Evolutionary conservation across 23 tunicate species (phyloP), one percentile per base, ranked within the genome.

Genomic region (Corella eumyota): DNA sequence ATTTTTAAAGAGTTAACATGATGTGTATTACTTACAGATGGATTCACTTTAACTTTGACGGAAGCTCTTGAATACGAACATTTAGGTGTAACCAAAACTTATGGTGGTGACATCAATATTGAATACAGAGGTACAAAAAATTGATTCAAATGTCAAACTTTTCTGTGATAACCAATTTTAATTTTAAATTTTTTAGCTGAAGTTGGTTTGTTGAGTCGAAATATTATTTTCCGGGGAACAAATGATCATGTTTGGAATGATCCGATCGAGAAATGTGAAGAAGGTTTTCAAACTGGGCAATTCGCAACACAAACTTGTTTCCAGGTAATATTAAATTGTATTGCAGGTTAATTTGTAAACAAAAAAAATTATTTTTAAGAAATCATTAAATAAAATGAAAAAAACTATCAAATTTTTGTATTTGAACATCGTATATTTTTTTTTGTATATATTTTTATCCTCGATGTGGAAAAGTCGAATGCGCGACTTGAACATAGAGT

Each of bases 231-330:
- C 81, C 98, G 93, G 11, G 98, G 98, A 7, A 60, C 83, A 1
- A 64, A 83, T 34, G 71, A 92, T 36, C 61, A 34, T 0, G 54
- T 36, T 15, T 92, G 98, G 98, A 34, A 70, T 30, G 93, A 70
- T 38, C 34, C 37, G 13, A 75, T 83, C 3, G 72, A 70, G 11
- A 57, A 37, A 28, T 92, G 98, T 33, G 79, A 64, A 22, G 79
- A 68, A 6, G 98, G 84, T 2, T 92, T 82, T 61, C 33, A 92
- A 33, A 76, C 98, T n/a, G 98, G 80, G 20, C 59, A 69, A 52
- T 71, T 69, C 58, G 80, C 81, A 30, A 83, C 85, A 3, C 98
- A 92, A 61, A 92, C 92, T 22, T 92, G 98, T 36, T 92, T 92
- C 69, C 98, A 90, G 69, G 95, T 77, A 60, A 11, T 20, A n/a